Base-by-base conservation (phyloP, 2,888 invertebrate genomes). In the Lasiommata megera region DNA sequence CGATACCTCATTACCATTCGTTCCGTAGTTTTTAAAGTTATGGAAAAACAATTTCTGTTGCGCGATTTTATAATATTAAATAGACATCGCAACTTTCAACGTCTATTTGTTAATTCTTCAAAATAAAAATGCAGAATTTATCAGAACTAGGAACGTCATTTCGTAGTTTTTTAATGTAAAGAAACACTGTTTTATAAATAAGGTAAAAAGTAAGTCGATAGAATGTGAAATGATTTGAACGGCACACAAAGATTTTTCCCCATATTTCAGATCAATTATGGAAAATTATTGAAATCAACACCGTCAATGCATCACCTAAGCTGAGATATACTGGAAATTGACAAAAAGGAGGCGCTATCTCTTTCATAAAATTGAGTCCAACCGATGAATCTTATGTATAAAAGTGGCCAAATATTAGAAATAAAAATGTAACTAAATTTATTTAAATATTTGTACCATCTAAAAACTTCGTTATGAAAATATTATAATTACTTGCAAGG, bases 211-310 rank as follows among this genome's bases (percentile, higher is more conserved):
- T 43, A 43, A 47, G 23, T 38, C 17, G 29, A 37, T 50, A 51
- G 50, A 44, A 59, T 51, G 55, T 50, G 29, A 8, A 34, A 52
- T 18, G 31, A 53, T 52, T 38, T 54, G 17, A 41, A 46, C 18
- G 54, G 38, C 16, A 29, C 48, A 47, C 43, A 55, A 54, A 37
- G n/a, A n/a, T n/a, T n/a, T n/a, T n/a, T n/a, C n/a, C n/a, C n/a
- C n/a, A n/a, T n/a, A n/a, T n/a, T n/a, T n/a, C n/a, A n/a, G n/a
- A n/a, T n/a, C n/a, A n/a, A n/a, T n/a, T n/a, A n/a, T n/a, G n/a
- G n/a, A n/a, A n/a, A n/a, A n/a, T n/a, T n/a, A n/a, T n/a, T n/a
- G n/a, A n/a, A n/a, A n/a, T n/a, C n/a, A n/a, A n/a, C n/a, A n/a
- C n/a, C n/a, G n/a, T n/a, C n/a, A n/a, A n/a, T n/a, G n/a, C n/a